These are phyloP conservation scores for Thunnus albacares DNA, from an alignment of 2,797 vertebrate species.

Conservation along the genomic window DNA sequence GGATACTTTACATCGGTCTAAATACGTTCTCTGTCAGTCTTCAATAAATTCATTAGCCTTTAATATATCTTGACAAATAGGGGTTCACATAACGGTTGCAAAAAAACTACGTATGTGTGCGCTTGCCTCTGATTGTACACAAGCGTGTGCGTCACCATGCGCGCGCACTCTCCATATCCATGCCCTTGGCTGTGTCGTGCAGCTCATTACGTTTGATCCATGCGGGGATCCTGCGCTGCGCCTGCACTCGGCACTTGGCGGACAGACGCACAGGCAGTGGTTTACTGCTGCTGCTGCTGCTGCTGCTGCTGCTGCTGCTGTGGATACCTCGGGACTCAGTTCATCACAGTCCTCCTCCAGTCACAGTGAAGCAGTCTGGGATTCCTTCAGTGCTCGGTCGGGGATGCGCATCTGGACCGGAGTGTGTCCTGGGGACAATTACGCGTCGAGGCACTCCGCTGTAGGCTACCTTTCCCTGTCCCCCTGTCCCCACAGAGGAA, in stretches of 20 bases:
- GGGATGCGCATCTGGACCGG: constrained; percentile 78
- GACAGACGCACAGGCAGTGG: constrained; percentile 48
- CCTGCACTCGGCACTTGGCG: constrained; percentile 51
- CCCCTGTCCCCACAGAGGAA: constrained; percentile 49
- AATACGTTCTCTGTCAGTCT: not conserved
- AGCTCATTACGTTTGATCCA: constrained; percentile 66
- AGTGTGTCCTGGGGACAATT: constrained; percentile 69
- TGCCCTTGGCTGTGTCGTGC: constrained; percentile 63
- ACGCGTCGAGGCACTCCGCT: constrained; percentile 61
- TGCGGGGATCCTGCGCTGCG: constrained; percentile 37
- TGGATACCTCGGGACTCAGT: constrained; percentile 8
- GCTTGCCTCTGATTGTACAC: constrained; percentile 30
- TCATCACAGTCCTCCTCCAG: constrained; percentile 36
- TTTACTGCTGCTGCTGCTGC: constrained; percentile 23
- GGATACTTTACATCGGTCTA: too few relatives aligned
- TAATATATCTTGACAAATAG: not conserved
- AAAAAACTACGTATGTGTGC: constrained; percentile 13
- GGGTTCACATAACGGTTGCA: not conserved
- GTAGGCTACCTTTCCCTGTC: constrained; percentile 9
- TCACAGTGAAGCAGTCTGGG: constrained; percentile 49
- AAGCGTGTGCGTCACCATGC: constrained; percentile 34
- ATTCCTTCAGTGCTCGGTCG: constrained; percentile 71
- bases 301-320: constrained; percentile 22
- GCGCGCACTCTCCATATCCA: constrained; percentile 30
- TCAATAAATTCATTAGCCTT: not conserved